These are phyloP conservation scores for Phocoena phocoena DNA, from an alignment of 2,113 vertebrate species.

Conservation along the genomic window DNA sequence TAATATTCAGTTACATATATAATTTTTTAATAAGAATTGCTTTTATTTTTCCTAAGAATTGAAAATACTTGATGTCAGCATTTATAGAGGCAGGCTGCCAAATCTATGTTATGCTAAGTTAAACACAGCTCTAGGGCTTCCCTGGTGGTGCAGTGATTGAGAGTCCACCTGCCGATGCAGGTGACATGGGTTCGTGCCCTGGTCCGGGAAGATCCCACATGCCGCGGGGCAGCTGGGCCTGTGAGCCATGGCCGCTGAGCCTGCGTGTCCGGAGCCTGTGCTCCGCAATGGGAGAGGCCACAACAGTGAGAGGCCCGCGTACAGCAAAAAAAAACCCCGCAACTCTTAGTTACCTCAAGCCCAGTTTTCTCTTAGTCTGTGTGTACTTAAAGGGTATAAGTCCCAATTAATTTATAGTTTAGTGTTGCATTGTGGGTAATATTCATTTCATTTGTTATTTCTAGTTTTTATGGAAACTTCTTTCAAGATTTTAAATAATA, in stretches of 20 bases:
- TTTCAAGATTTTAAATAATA: slow-evolving; percentile 47
- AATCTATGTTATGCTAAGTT: slow-evolving; percentile 48
- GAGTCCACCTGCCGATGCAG: too few relatives aligned
- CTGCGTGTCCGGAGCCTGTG: too few relatives aligned
- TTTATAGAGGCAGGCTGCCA: slow-evolving; percentile 29
- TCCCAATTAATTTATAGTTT: slow-evolving; percentile 39
- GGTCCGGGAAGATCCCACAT: too few relatives aligned
- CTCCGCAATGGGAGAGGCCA: too few relatives aligned
- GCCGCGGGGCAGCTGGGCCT: too few relatives aligned
- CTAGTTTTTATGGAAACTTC: slow-evolving; percentile 33
- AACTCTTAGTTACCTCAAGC: slow-evolving; percentile 50
- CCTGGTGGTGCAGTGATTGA: too few relatives aligned
- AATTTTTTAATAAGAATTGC: slow-evolving; percentile 59
- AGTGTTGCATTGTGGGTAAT: neutral
- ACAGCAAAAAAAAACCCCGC: neutral
- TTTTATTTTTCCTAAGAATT: slow-evolving; percentile 43
- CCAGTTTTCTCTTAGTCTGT: slow-evolving; percentile 34
- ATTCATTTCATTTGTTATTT: slow-evolving; percentile 50
- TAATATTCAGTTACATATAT: slow-evolving; percentile 55
- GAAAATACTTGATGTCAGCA: slow-evolving; percentile 36
- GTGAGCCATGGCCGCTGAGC: too few relatives aligned
- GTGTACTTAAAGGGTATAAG: slow-evolving; percentile 21
- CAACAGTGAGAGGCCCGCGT: too few relatives aligned
- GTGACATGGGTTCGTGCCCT: too few relatives aligned
- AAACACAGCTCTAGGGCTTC: neutral